Evolutionary conservation across 2,888 invertebrate species (phyloP).

Genomic region (Caenorhabditis sp.): DNA sequence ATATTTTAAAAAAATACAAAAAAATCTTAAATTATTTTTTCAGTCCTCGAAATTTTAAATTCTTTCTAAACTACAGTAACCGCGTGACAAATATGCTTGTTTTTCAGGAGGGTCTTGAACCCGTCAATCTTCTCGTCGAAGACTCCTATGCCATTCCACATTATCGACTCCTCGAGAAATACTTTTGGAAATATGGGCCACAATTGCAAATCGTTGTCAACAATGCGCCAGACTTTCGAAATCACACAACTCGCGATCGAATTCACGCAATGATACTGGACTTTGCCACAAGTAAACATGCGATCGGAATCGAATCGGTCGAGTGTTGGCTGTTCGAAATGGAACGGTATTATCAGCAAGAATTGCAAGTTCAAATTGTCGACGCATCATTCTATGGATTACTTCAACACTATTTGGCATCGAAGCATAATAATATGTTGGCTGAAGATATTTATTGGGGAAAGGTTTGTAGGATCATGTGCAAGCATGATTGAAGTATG

Average conservation of each 20-base stretch:
- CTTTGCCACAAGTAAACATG: constrained; percentile 68
- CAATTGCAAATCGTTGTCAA: constrained; percentile 69
- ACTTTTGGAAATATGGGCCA: constrained; percentile 70
- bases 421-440: constrained; percentile 56
- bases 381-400: constrained; percentile 62
- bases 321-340: constrained; percentile 70
- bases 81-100: too few species aligned
- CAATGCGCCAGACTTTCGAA: constrained; percentile 66
- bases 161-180: constrained; percentile 60
- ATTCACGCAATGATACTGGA: constrained; percentile 61
- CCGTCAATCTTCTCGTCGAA: constrained; percentile 66
- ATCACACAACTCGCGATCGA: constrained; percentile 50
- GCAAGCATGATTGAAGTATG: background rate
- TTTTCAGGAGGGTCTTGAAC: constrained; percentile 60
- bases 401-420: constrained; percentile 63
- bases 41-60: too few species aligned
- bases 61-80: too few species aligned
- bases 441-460: constrained; percentile 67
- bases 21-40: too few species aligned
- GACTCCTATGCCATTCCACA: constrained; percentile 70
- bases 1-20: too few species aligned
- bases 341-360: constrained; percentile 62
- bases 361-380: constrained; percentile 55
- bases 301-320: constrained; percentile 67
- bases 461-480: constrained; percentile 7